Conservation (phyloP, 1,140 invertebrate species). For the Leptinotarsa lineolata region DNA sequence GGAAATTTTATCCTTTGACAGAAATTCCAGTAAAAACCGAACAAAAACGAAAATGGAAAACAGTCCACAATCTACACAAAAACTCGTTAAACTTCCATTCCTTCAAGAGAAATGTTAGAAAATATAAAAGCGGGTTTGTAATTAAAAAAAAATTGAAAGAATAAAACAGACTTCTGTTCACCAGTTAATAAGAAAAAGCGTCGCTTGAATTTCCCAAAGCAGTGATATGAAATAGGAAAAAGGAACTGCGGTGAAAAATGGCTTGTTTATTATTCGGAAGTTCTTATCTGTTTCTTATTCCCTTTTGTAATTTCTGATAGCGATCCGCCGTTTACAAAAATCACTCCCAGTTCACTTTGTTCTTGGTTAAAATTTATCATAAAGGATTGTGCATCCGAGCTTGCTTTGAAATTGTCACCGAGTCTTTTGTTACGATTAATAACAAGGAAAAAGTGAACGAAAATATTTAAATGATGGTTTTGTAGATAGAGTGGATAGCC, state of each 20-base stretch:
- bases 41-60: neutral
- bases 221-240: conserved; percentile 21
- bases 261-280: conserved; percentile 48
- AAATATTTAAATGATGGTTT: no score
- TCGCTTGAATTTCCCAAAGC: conserved; percentile 6
- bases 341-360: conserved; percentile 36
- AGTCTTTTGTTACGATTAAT: no score
- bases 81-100: no score
- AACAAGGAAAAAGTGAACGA: no score
- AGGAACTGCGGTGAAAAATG: conserved; percentile 42
- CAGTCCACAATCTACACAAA: no score
- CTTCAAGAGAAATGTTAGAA: no score
- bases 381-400: no score
- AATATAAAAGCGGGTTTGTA: no score
- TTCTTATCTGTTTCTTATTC: conserved; percentile 45
- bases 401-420: no score
- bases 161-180: conserved; percentile 9
- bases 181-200: conserved; percentile 10
- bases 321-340: conserved; percentile 36
- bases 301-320: conserved; percentile 37
- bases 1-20: neutral
- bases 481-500: no score
- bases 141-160: neutral
- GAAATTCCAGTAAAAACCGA: neutral
- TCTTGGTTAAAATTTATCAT: neutral